phyloP scores from a whole-genome alignment of 2,113 vertebrate genomes.

The Leuciscus idus region DNA sequence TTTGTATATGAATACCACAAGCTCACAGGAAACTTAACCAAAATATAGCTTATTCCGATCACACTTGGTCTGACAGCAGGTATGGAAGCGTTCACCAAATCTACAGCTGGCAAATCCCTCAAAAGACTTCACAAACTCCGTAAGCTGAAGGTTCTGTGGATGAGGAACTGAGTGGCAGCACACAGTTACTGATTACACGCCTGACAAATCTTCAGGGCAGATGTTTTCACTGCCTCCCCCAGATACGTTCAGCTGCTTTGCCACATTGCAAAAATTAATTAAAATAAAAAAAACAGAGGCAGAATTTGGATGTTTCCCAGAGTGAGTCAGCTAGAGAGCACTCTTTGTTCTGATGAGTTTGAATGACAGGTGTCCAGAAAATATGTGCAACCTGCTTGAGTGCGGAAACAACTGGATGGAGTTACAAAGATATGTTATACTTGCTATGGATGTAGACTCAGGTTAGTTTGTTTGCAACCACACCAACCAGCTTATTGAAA shows the following conservation, averaged over 20 bases:
- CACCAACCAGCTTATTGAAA: not conserved
- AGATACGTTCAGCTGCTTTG: slow-evolving; percentile 43
- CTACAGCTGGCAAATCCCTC: slow-evolving; percentile 36
- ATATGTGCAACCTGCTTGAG: not conserved
- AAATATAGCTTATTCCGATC: not conserved
- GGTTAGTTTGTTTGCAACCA: not conserved
- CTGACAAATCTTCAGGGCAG: slow-evolving; percentile 48
- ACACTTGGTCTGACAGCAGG: slow-evolving; percentile 33
- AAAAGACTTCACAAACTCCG: slow-evolving; percentile 22
- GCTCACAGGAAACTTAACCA: not conserved
- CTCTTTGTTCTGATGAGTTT: slow-evolving; percentile 26
- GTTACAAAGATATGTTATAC: not conserved
- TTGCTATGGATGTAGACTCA: not conserved
- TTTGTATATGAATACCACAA: not conserved
- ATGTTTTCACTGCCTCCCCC: slow-evolving; percentile 40
- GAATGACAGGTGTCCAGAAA: slow-evolving; percentile 46
- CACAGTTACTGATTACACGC: slow-evolving; percentile 47
- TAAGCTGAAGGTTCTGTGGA: slow-evolving; percentile 1
- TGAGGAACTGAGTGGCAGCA: slow-evolving; percentile 25
- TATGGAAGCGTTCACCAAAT: slow-evolving; percentile 16
- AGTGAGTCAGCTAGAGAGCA: not conserved
- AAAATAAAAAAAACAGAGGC: slow-evolving; percentile 43
- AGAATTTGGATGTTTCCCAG: slow-evolving; percentile 28
- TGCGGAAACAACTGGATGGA: not conserved
- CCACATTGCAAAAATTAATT: slow-evolving; percentile 55